These are phyloP conservation scores for Dolichallabes microphthalmus DNA, from an alignment of 2,113 vertebrate species.

Conservation along the genomic window DNA sequence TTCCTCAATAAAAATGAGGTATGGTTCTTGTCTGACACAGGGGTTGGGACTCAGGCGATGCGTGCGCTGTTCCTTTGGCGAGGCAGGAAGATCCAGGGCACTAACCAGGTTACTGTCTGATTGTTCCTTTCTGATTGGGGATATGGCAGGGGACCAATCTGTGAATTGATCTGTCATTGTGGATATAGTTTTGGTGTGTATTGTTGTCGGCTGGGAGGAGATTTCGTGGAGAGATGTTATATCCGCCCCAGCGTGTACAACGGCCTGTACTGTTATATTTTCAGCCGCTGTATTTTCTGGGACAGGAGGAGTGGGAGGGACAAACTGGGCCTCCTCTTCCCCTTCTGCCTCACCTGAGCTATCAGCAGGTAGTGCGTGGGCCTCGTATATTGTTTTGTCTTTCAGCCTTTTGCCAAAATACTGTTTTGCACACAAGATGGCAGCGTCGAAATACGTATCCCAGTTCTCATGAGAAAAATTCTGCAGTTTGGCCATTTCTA, in stretches of 20 bases:
- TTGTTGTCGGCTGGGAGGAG: not conserved
- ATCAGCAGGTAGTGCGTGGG: rapidly evolving
- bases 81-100: not conserved
- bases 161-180: not conserved
- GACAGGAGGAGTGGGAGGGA: not conserved
- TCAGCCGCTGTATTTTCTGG: not conserved
- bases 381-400: not conserved
- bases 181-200: not conserved
- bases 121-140: no score
- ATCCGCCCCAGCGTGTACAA: not conserved
- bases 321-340: not conserved
- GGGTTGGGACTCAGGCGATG: not conserved
- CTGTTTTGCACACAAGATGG: no score
- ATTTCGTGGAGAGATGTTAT: not conserved
- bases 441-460: no score
- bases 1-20: no score
- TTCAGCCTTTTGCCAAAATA: no score
- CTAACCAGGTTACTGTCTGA: no score
- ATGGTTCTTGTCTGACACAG: no score
- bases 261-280: not conserved
- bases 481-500: no score
- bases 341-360: not conserved
- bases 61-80: not conserved
- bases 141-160: not conserved
- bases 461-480: not conserved